Evolutionary conservation across 2,113 vertebrate species (phyloP).

Genomic region (Lethenteron camtschaticum): DNA sequence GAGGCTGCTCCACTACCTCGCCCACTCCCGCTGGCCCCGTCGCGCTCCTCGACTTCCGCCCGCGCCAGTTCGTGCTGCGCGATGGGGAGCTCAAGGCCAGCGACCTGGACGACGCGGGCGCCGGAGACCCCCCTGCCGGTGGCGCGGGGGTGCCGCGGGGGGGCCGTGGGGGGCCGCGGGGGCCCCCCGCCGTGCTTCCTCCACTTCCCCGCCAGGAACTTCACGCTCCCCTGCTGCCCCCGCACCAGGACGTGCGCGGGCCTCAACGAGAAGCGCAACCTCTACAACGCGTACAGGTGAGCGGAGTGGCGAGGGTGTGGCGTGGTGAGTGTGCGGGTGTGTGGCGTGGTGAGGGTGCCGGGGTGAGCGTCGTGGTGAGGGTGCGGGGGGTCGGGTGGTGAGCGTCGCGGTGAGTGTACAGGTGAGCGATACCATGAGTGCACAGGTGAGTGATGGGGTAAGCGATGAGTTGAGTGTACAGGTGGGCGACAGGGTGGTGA

Average conservation of each 20-base stretch:
- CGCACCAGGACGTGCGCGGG: constrained; percentile 26
- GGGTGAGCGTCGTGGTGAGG: too few species aligned
- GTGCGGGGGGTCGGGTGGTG: too few species aligned
- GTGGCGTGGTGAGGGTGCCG: too few species aligned
- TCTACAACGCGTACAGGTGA: constrained; percentile 68
- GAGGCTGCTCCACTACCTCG: constrained; percentile 51
- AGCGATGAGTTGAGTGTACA: too few species aligned
- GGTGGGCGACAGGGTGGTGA: too few species aligned
- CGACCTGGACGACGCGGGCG: constrained; percentile 55
- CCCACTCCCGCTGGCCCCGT: constrained; percentile 54
- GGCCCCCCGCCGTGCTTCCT: constrained; percentile 36
- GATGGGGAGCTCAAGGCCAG: constrained; percentile 57
- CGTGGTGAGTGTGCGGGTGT: too few species aligned
- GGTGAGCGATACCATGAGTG: too few species aligned
- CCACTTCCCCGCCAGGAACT: constrained; percentile 43
- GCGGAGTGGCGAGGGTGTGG: not conserved
- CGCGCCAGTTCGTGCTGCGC: constrained; percentile 59
- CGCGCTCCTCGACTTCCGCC: constrained; percentile 66
- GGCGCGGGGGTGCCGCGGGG: too few species aligned
- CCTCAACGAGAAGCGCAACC: constrained; percentile 56
- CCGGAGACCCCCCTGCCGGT: constrained; percentile 27
- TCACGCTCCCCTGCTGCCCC: constrained; percentile 38
- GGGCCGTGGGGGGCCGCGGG: too few species aligned
- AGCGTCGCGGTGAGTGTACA: too few species aligned
- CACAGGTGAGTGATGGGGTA: too few species aligned